A percentile compares a stretch with the other conserved stretches of the same genome.
phyloP scores from a whole-genome alignment of 2,888 invertebrate genomes.

The Drosophila ochracea region DNA sequence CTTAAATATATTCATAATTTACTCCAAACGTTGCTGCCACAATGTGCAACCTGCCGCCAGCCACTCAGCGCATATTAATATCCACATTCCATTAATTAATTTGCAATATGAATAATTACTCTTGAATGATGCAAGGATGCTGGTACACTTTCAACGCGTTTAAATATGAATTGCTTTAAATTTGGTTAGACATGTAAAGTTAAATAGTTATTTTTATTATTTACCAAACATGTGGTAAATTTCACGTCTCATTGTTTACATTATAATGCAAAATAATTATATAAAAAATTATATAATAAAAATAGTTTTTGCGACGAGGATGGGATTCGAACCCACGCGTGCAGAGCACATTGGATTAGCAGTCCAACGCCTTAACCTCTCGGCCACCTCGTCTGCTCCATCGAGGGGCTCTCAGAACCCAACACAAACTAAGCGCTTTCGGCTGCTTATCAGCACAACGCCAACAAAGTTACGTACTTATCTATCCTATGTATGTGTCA shows the following conservation, averaged over 20 bases:
- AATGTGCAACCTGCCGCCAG: slow-evolving; percentile 10
- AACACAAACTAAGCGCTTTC: background rate
- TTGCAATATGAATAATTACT: slow-evolving; percentile 4
- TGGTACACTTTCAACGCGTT: too few species aligned
- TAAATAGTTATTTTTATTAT: background rate
- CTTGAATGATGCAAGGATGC: background rate
- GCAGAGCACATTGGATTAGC: slow-evolving; percentile 94
- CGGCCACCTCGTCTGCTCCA: slow-evolving; percentile 90
- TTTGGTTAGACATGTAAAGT: background rate
- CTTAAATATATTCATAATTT: slow-evolving; percentile 44
- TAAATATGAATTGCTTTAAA: background rate
- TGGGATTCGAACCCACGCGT: slow-evolving; percentile 95
- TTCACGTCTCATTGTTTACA: background rate
- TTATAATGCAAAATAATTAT: background rate
- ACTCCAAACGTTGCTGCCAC: slow-evolving; percentile 12
- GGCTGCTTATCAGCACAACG: slow-evolving; percentile 31
- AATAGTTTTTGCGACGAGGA: slow-evolving; percentile 87
- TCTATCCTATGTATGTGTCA: background rate
- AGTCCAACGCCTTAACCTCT: slow-evolving; percentile 95
- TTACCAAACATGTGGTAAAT: background rate
- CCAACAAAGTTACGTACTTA: background rate
- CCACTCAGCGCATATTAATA: background rate
- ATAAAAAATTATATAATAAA: background rate
- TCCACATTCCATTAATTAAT: slow-evolving; percentile 13
- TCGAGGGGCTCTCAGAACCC: background rate